Base-by-base conservation (phyloP, 2,113 vertebrate genomes). In the Chaenogobius annularis region DNA sequence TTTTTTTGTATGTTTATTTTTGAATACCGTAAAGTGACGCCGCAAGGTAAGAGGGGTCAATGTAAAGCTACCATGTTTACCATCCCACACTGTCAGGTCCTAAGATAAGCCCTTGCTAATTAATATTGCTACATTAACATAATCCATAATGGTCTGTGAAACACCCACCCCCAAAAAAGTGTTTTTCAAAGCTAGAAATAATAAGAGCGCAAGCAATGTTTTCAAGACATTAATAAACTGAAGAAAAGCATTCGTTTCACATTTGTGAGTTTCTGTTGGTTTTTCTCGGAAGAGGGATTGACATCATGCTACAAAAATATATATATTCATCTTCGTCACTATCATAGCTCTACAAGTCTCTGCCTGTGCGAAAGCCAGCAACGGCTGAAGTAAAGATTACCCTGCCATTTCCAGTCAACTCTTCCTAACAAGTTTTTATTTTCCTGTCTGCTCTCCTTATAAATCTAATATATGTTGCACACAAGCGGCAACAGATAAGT, bases 41-140 rank as follows among this genome's bases (percentile, higher is more conserved):
- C 80, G 85, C 72, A 74, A 77, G 78, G 75, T 79, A 70, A 71
- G 68, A 81, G 75, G 85, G 78, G 69, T 86, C 81, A 80, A 67
- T 83, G 86, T 90, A 87, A 93, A 92, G 91, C 91, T 92, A 91
- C 87, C 84, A 82, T 79, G 77, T 85, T 87, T 80, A 82, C 77
- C 55, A 72, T 79, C 82, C 74, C 80, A 74, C 75, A 81, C 84
- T 87, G 78, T 89, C 86, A 83, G 83, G 85, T 92, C 85, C 85
- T 85, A 82, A 85, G 75, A 84, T 91, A 93, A 93, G 91, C 93
- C 93, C 92, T 94, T 93, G 82, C 92, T 93, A 90, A 91, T 91
- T 83, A 83, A 93, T 94, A 93, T 92, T 93, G 93, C 93, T 93
- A 94, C 93, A 94, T 93, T 69, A 91, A 93, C 81, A 78, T 75